Conservation (phyloP, 1,140 invertebrate species). For the Myzus persicae region DNA sequence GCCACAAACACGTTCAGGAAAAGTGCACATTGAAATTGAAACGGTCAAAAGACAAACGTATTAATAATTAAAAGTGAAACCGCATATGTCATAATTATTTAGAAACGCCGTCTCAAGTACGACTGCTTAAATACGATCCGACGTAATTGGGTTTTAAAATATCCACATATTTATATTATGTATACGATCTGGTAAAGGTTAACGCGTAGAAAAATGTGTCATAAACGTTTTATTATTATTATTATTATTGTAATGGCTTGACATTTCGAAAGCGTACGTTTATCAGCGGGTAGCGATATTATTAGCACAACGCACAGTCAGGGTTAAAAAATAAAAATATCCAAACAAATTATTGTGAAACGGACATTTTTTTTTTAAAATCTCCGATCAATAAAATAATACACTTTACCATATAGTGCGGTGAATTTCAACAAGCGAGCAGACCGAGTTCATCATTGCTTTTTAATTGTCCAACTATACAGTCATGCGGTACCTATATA, state of each 20-base stretch:
- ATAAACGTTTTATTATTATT: background rate
- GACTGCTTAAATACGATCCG: background rate
- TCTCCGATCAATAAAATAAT: background rate
- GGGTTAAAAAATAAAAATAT: background rate
- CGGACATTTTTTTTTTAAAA: background rate
- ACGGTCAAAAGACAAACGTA: background rate
- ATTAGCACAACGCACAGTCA: background rate
- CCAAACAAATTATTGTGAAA: background rate
- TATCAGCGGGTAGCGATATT: background rate
- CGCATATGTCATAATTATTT: background rate
- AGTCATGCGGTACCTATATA: too few species aligned
- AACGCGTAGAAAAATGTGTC: background rate
- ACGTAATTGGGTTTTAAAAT: background rate
- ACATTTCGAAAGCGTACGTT: background rate
- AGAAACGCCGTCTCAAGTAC: background rate
- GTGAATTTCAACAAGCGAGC: background rate
- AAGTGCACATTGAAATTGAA: background rate
- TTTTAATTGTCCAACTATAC: background rate
- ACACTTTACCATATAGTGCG: background rate
- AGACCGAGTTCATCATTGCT: background rate
- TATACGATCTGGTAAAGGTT: background rate
- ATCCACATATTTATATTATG: background rate
- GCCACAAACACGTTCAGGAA: background rate
- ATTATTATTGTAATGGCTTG: background rate
- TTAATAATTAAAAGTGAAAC: constrained; percentile 9